Conservation (phyloP, 2,888 invertebrate species). For the Nysson spinosus region DNA sequence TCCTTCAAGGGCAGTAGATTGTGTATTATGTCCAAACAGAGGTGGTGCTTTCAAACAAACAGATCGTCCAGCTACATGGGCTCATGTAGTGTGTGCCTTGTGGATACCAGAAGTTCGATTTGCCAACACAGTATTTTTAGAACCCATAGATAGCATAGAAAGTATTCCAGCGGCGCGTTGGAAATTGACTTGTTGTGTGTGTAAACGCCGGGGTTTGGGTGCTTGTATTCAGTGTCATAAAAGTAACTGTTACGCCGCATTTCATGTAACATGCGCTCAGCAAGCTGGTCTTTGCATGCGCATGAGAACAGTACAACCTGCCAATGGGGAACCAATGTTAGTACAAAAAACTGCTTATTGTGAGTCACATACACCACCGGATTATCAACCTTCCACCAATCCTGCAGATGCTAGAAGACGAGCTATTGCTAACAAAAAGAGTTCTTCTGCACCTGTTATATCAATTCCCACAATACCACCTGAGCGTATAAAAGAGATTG, state of each 20-base stretch:
- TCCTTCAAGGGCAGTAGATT: slow-evolving; percentile 96
- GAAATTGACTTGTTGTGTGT: slow-evolving; percentile 98
- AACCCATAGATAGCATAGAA: slow-evolving; percentile 98
- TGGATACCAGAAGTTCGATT: slow-evolving; percentile 99
- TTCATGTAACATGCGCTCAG: slow-evolving; percentile 99
- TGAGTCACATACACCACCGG: slow-evolving; percentile 92
- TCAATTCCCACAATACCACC: slow-evolving; percentile 95
- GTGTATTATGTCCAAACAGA: slow-evolving; percentile 98
- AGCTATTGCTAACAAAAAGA: slow-evolving; percentile 83
- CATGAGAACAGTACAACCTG: slow-evolving; percentile 91
- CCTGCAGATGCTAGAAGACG: slow-evolving; percentile 77
- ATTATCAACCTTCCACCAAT: slow-evolving; percentile 75
- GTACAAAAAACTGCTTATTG: slow-evolving; percentile 98
- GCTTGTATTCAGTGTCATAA: slow-evolving; percentile 99
- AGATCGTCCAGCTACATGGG: slow-evolving; percentile 93
- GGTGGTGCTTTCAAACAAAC: slow-evolving; percentile 99
- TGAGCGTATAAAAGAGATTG: slow-evolving; percentile 92
- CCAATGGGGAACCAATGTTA: slow-evolving; percentile 86
- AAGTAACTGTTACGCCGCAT: slow-evolving; percentile 96
- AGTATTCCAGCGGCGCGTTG: slow-evolving; percentile 97
- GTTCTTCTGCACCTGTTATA: slow-evolving; percentile 93
- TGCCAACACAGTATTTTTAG: slow-evolving; percentile 98
- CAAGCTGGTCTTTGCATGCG: slow-evolving; percentile 97
- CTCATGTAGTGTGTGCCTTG: slow-evolving; percentile 98
- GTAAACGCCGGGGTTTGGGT: slow-evolving; percentile 94